These are phyloP conservation scores for Megaceryle maxima DNA, from an alignment of 2,113 vertebrate genomes.

Conservation along the genomic window DNA sequence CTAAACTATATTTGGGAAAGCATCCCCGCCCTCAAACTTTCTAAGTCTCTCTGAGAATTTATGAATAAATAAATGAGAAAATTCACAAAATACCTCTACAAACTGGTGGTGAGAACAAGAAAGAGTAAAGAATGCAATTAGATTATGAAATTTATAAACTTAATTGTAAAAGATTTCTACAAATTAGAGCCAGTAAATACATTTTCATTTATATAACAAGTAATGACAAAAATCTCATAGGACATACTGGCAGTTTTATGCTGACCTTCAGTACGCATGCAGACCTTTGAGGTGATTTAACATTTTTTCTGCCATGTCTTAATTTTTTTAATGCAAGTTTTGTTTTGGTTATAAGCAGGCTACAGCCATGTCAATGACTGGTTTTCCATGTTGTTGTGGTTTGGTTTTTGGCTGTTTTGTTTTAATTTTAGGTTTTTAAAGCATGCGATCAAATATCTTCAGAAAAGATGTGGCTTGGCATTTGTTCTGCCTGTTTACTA, in stretches of 20 bases:
- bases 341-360: not conserved
- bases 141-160: not conserved
- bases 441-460: not conserved
- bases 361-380: not conserved
- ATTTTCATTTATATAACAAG: not conserved
- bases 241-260: not conserved
- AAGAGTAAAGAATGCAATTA: not conserved
- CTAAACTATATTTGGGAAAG: not conserved
- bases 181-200: not conserved
- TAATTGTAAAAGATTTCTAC: not conserved
- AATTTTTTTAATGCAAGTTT: not conserved
- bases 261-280: not conserved
- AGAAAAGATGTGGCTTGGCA: not conserved
- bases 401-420: too few relatives aligned
- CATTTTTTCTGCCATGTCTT: not conserved
- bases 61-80: not conserved
- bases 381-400: not conserved
- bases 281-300: not conserved
- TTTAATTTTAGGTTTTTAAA: not conserved
- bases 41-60: not conserved
- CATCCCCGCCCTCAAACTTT: not conserved
- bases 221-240: not conserved
- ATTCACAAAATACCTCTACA: not conserved
- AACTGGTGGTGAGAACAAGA: not conserved
- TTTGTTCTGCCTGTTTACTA: not conserved